Base-by-base conservation (phyloP, 2,113 vertebrate genomes). In the Paraplagusia blochii region DNA sequence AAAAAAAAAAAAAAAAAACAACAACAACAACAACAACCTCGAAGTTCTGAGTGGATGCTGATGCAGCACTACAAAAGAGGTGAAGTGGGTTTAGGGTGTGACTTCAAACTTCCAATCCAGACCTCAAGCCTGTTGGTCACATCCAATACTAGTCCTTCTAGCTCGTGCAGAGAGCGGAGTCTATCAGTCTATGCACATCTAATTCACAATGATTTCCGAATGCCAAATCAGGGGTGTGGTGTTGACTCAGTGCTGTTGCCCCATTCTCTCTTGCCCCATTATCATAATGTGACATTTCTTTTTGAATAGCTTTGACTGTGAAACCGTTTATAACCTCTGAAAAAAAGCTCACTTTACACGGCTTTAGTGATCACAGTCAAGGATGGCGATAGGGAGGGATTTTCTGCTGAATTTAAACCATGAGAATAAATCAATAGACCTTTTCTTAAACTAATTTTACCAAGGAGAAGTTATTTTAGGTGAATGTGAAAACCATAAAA, bases 1-100 rank as follows among this genome's bases (percentile, higher is more conserved):
- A 13, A 43, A 43, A 43, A 43, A 16, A 74, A 77, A 82, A 15
- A 1, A 43, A 43, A 43, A 43, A 43, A 51, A n/a, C n/a, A n/a
- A n/a, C n/a, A n/a, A n/a, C n/a, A n/a, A n/a, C n/a, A n/a, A n/a
- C n/a, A n/a, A 29, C 22, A 29, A 79, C 74, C 11, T 9, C 71
- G 0, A 45, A 48, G 69, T 72, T 67, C 59, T 59, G 67, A 82
- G 72, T 77, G 80, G 81, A 61, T 50, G n/a, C 63, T 59, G 10
- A 22, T 67, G 55, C 42, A 70, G 47, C 17, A 11, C 43, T 15
- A n/a, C 45, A 44, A 55, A 63, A 69, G 55, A 59, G 42, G 47
- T 36, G 45, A 40, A 62, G 58, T 58, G 52, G 44, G 47, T 74
- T 12, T 0, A 42, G 58, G 65, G 18, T 1, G n/a, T 15, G 39